Percentiles rank a stretch among this genome's conserved stretches.
Conservation (phyloP, 2,888 invertebrate genomes). For the Standfussiana lucernea region DNA sequence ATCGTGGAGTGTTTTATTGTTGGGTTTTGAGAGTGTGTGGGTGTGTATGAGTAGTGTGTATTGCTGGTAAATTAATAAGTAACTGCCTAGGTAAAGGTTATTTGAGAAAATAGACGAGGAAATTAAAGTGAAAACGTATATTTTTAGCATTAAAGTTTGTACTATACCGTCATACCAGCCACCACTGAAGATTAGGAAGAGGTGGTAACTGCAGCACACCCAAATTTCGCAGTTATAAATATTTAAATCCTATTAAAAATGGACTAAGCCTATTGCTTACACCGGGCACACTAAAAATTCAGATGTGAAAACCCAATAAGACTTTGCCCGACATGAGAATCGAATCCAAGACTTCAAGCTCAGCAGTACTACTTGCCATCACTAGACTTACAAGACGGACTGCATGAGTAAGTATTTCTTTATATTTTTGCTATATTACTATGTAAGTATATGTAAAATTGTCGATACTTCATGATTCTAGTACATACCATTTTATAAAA, state of each 20-base stretch:
- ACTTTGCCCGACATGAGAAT: not conserved
- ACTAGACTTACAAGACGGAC: not conserved
- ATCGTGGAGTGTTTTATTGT: conserved; percentile 24
- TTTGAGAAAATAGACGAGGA: not conserved
- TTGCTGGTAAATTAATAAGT: not conserved
- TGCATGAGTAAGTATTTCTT: not conserved
- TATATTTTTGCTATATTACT: too few relatives aligned
- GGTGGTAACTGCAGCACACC: not conserved
- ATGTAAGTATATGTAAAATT: too few relatives aligned
- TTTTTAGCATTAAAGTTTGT: not conserved
- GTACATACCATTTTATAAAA: not conserved
- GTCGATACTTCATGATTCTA: not conserved
- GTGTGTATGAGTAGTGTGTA: not conserved
- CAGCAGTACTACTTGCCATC: not conserved
- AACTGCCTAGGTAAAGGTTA: not conserved
- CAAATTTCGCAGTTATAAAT: not conserved
- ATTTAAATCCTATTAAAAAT: not conserved
- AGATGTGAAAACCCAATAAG: not conserved
- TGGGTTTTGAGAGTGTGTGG: conserved; percentile 1
- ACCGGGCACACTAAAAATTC: not conserved
- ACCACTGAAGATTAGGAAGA: not conserved
- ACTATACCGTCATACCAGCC: not conserved
- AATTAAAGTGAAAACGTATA: not conserved
- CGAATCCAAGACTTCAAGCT: not conserved
- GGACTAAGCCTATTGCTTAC: not conserved